Evolutionary conservation across 2,797 vertebrate genomes (phyloP).

Genomic region (Nannoperca obscura): DNA sequence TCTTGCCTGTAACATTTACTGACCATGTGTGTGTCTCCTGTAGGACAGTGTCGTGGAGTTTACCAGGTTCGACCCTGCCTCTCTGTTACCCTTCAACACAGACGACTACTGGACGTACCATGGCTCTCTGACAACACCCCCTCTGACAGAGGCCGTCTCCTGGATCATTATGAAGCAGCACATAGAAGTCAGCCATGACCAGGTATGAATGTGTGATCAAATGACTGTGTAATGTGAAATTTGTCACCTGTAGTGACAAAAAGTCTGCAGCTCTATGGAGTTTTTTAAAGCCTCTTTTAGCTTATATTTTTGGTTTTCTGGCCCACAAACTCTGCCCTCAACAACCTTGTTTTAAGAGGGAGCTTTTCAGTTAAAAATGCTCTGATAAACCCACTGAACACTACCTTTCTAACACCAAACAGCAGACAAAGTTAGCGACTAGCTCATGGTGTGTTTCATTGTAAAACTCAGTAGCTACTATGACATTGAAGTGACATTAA

Average conservation of each 20-base stretch:
- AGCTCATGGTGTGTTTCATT: neutral
- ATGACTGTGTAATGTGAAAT: neutral
- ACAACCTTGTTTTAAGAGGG: neutral
- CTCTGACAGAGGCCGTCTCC: slow-evolving; percentile 92
- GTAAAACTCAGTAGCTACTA: neutral
- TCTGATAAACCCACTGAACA: neutral
- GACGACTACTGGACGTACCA: slow-evolving; percentile 95
- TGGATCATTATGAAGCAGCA: slow-evolving; percentile 95
- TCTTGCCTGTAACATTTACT: neutral
- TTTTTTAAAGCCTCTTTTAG: neutral
- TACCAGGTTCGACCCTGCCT: slow-evolving; percentile 89
- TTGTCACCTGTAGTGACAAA: neutral
- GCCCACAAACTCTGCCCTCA: no score
- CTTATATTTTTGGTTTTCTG: neutral
- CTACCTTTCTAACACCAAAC: neutral
- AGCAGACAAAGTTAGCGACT: neutral
- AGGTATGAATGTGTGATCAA: slow-evolving; percentile 82
- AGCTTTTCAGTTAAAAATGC: neutral
- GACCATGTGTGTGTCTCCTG: neutral
- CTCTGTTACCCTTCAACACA: slow-evolving; percentile 88
- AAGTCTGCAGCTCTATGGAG: neutral
- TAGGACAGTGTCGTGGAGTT: slow-evolving; percentile 88
- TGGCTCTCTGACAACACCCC: slow-evolving; percentile 94
- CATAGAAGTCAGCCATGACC: slow-evolving; percentile 92
- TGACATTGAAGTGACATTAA: neutral